Base-by-base conservation (phyloP, 2,888 invertebrate genomes). In the Limnephilus lunatus region DNA sequence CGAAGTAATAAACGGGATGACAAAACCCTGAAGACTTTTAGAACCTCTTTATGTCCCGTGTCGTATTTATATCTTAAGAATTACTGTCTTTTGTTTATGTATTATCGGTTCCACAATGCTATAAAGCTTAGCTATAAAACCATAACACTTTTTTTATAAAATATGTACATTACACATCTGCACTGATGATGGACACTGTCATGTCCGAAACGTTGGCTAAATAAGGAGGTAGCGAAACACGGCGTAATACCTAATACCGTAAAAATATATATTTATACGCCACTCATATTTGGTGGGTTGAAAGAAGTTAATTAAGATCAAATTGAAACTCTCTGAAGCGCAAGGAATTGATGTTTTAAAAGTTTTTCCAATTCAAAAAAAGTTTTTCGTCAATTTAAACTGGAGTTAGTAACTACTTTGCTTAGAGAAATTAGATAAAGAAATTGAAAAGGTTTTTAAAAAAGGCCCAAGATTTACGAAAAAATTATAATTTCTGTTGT, bases 251-350 rank as follows among this genome's bases (percentile, higher is more conserved):
- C 35, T 32, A 3, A 2, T 32, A 32, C 32, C 32, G 32, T 32
- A 32, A 32, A 32, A 32, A 3, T 3, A 35, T 35, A 35, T 35
- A 30, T 87, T 87, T 48, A 87, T 53, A 87, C 31, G 87, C 87
- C 32, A 32, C 30, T 25, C 19, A 87, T 68, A 87, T 68, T 53
- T 31, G 87, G 32, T 30, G n/a, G 39, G 15, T 31, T 31, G 25
- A 68, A 87, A 87, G 85, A 53, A 87, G 53, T 87, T 87, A 87
- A 87, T 87, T 87, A 87, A 68, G 15, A 68, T 39, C 32, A 0
- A 30, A 31, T 35, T 83, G 5, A 68, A 68, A 25, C 19, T 68
- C 68, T 25, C 9, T 68, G 19, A 53, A 68, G 68, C 68, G 25
- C 68, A 68, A 68, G 25, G 25, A 68, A 68, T 25, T 25, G 68